Conservation (phyloP, 2,113 vertebrate genomes). For the Tinamus guttatus region DNA sequence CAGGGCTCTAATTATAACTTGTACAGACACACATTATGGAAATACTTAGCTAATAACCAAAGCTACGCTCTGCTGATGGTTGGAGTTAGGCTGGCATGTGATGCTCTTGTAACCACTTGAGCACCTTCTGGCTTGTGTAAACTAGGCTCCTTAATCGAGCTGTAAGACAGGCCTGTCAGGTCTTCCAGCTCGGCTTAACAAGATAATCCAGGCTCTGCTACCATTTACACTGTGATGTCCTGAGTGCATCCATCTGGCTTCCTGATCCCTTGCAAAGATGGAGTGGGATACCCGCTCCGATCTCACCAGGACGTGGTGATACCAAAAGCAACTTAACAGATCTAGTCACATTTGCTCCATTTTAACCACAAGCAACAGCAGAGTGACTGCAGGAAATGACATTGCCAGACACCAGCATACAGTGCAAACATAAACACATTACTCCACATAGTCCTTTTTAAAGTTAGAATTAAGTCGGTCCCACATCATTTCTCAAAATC, state of each 20-base stretch:
- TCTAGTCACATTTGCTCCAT: neutral
- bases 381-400: neutral
- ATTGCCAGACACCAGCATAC: rapidly evolving
- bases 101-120: neutral
- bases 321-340: neutral
- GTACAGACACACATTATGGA: conserved; percentile 48
- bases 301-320: neutral
- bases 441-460: neutral
- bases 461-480: neutral
- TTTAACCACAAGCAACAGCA: neutral
- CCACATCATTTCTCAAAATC: neutral
- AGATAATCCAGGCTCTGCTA: neutral
- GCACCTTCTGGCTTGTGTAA: neutral
- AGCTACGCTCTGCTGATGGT: neutral
- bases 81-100: conserved; percentile 38
- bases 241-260: neutral
- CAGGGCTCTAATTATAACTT: conserved; percentile 58
- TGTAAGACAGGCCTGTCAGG: neutral
- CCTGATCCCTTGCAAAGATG: neutral
- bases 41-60: conserved; percentile 60
- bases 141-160: neutral
- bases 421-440: neutral
- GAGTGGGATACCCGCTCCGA: neutral
- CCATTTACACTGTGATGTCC: neutral
- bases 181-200: neutral